Evolutionary conservation across 2,797 vertebrate genomes (phyloP), one percentile per base, ranked within the genome.

Genomic region (Notolepis coatsorum): DNA sequence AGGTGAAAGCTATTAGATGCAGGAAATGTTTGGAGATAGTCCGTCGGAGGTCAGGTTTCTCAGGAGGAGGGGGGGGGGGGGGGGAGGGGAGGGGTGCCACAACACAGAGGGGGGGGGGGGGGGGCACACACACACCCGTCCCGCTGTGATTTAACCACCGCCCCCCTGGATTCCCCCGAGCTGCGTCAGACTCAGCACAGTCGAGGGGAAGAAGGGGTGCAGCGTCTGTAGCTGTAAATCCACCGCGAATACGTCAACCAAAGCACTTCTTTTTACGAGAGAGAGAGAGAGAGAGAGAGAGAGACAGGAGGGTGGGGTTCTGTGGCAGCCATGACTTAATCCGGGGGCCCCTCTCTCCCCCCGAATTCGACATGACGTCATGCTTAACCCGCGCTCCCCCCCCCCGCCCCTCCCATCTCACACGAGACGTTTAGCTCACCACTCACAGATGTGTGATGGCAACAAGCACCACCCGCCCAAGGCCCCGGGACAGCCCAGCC

Each of bases 311-410:
- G 88, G 86, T 86, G 87, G 86, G 75, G 88, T 84, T 39, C 50
- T 54, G 38, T 27, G 5, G 53, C 65, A 77, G 60, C 52, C 80
- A 74, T 88, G 86, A 89, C 82, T 85, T 88, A 86, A 86, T 79
- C 68, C 79, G 82, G 63, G 75, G 74, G 77, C 51, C 20, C 27
- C 27, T 10, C 72, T 75, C 71, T 61, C 8, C 12, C 67, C 62
- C 50, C 53, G 30, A 65, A 52, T 75, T 54, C 10, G 18, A 59
- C 77, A 81, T 81, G 80, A 88, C 66, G 63, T 77, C 47, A 38
- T 55, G 18, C 12, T 3, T 4, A 15, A 35, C 53, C 35, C 39
- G 58, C 59, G 24, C 50, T 35, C 61, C 41, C 54, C 28, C 21
- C 25, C 50, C 35, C 61, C 41, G 50, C 28, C 21, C 25, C 24